phyloP scores from a whole-genome alignment of 2,797 vertebrate genomes.

The Antennarius maculatus region DNA sequence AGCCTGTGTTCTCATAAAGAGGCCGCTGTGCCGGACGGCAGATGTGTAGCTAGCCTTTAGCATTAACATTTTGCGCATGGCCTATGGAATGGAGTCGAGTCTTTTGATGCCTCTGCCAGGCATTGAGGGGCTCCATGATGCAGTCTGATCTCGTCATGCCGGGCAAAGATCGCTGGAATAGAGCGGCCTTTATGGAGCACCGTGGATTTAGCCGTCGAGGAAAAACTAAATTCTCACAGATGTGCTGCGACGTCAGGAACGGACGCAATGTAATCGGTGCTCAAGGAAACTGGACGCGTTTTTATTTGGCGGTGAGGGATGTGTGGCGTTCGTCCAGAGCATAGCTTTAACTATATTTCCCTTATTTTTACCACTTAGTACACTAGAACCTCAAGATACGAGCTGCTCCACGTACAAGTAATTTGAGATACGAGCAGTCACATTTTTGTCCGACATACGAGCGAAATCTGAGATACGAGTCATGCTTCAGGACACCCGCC shows the following conservation, averaged over 20 bases:
- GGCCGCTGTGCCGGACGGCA: slow-evolving; percentile 74
- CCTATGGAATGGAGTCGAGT: slow-evolving; percentile 46
- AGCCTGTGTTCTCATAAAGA: slow-evolving; percentile 75
- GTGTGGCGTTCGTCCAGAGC: not conserved
- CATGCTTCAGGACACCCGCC: too few relatives aligned
- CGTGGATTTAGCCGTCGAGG: slow-evolving; percentile 29
- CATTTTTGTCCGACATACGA: too few relatives aligned
- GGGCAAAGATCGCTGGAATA: slow-evolving; percentile 48
- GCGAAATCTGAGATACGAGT: too few relatives aligned
- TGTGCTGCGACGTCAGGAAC: slow-evolving; percentile 49
- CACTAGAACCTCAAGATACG: too few relatives aligned
- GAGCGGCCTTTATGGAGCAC: slow-evolving; percentile 39
- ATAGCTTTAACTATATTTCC: too few relatives aligned
- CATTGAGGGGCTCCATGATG: slow-evolving; percentile 49
- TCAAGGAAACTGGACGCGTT: slow-evolving; percentile 28
- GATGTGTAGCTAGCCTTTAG: slow-evolving; percentile 77
- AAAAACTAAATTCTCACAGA: slow-evolving; percentile 59
- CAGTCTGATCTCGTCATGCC: slow-evolving; percentile 47
- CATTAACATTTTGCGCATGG: slow-evolving; percentile 71
- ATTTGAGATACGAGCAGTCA: too few relatives aligned
- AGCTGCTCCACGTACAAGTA: too few relatives aligned
- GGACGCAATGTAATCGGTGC: slow-evolving; percentile 1
- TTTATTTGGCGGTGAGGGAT: slow-evolving; percentile 6
- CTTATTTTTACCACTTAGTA: too few relatives aligned
- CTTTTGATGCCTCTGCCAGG: slow-evolving; percentile 68